phyloP scores from a whole-genome alignment of 2,113 vertebrate species.

The Dermatemys mawii region DNA sequence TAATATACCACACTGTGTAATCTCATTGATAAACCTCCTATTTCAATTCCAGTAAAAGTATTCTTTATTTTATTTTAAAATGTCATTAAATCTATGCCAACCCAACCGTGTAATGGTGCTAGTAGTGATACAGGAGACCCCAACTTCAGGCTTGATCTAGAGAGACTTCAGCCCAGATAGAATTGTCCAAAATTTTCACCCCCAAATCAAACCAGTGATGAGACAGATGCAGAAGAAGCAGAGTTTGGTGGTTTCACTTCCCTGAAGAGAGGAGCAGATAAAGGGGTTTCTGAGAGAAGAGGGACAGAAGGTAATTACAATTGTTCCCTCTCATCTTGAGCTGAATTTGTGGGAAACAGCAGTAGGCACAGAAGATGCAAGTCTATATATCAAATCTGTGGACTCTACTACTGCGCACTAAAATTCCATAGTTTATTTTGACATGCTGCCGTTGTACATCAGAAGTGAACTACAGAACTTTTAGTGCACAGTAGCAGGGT shows the following conservation, averaged over 20 bases:
- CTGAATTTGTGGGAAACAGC: background rate
- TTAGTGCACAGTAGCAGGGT: background rate
- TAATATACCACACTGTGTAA: background rate
- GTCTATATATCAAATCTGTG: background rate
- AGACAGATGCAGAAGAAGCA: background rate
- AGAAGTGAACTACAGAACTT: background rate
- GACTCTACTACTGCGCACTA: background rate
- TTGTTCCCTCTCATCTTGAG: background rate
- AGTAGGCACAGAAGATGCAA: background rate
- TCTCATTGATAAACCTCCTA: background rate
- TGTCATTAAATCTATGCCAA: background rate
- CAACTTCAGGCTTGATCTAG: background rate
- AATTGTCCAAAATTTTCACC: background rate
- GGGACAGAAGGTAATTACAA: background rate
- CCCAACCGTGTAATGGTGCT: background rate
- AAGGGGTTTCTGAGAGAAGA: background rate
- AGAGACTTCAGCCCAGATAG: background rate
- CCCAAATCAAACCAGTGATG: background rate
- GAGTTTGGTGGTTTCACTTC: background rate
- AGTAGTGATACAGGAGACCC: background rate
- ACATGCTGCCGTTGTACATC: background rate
- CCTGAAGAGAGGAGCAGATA: background rate
- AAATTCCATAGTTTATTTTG: background rate
- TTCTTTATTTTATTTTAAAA: background rate
- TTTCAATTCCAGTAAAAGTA: background rate